Base-by-base conservation (phyloP, 2,888 invertebrate genomes). In the Petrolisthes cinctipes region DNA sequence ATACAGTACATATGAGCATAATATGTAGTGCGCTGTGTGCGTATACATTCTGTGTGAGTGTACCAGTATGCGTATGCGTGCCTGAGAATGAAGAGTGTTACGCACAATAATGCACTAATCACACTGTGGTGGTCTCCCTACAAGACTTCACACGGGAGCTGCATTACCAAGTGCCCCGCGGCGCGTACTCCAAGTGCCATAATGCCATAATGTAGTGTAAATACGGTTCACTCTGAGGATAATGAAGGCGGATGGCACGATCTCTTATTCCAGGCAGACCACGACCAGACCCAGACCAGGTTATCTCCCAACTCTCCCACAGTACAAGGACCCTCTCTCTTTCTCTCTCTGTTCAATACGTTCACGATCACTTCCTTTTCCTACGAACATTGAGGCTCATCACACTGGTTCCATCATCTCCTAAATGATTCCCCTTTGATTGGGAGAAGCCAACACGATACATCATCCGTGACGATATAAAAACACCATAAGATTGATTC, bases 161-260 rank as follows among this genome's bases (percentile, higher is more conserved):
- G 84, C 84, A 84, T 84, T 14, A 53, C 4, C 56, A 84, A 84
- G 51, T 53, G 66, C 20, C 83, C 61, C 57, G 79, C 73, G 83
- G 84, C 79, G 84, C 79, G 78, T 78, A 84, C 54, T 84, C 78
- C 68, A 53, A 61, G 84, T 76, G 84, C 79, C 84, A 57, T 66
- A 57, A 84, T 79, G 68, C 85, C 85, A 86, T 82, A 82, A 86
- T 75, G 61, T 82, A 51, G 75, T 82, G 82, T 75, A 86, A 82
- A 82, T 86, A 82, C 56, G 82, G 53, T 71, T 57, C 75, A 73
- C 75, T 71, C 56, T 66, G 57, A 11, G 75, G 86, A 68, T 86
- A 86, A 86, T 86, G 86, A 86, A 68, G 86, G 86, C 82, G 23
- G n/a, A 23, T 56, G 75, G 61, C 37, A 37, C 20, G 82, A 86